Base-by-base conservation (phyloP, 2,113 vertebrate species). In the Propithecus coquereli region DNA sequence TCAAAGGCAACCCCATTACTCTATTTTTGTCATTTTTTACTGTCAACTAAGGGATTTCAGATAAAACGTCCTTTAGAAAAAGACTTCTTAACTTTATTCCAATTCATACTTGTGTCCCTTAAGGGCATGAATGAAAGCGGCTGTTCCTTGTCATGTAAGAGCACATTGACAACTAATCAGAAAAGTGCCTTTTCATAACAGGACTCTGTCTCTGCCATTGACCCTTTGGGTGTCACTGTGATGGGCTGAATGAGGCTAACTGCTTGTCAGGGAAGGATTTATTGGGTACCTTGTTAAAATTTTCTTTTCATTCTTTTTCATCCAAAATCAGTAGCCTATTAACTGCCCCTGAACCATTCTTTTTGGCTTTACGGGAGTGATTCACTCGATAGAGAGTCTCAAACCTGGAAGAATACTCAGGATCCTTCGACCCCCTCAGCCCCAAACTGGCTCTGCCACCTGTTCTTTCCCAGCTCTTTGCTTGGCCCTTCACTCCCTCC, bases 61-160 rank as follows among this genome's bases (percentile, higher is more conserved):
- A 80, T 73, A 73, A 84, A 66, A 82, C 66, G 61, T 86, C 90
- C 83, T 87, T 83, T n/a, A 86, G 52, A 68, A 79, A 79, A 79
- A 74, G 90, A 50, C 52, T 71, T 70, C 90, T 77, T 87, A 94
- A 73, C 90, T 96, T 88, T 34, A 77, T 61, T 82, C 77, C 68
- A 57, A 25, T 50, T 87, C 47, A 40, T 22, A 0, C 45, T 87
- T 90, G 54, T 79, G 50, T 90, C 45, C 37, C 87, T 84, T 68
- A 66, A 90, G 30, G 87, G 63, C 68, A 57, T 2, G 37, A 68
- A 61, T 32, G 79, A 32, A 92, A 94, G 68, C 7, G 0, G 27
- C 45, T 25, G 25, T 52, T 68, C 30, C 71, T 81, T 85, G 92
- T 86, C 45, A 86, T 59, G 61, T 66, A 23, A 95, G 66, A 74